These are phyloP conservation scores for Dufourea novaeangliae DNA, from an alignment of 1,140 invertebrate genomes.

Conservation along the genomic window DNA sequence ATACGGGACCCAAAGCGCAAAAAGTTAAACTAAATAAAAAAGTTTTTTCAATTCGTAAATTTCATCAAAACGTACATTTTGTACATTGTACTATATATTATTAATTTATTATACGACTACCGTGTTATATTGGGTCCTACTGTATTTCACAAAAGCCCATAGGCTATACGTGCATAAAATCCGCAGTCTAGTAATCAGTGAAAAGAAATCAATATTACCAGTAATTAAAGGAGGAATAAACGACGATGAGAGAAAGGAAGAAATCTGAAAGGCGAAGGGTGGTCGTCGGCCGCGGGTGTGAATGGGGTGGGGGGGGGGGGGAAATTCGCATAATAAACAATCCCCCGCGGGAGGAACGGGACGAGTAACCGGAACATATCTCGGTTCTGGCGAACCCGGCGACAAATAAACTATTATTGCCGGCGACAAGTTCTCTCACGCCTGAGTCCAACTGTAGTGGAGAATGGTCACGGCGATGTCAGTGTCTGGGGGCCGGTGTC, in stretches of 20 bases:
- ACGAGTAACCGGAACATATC: constrained; percentile 81
- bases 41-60: too few species aligned
- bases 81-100: too few species aligned
- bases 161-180: too few species aligned
- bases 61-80: too few species aligned
- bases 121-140: too few species aligned
- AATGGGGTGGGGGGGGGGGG: constrained; percentile 17
- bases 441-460: constrained; percentile 65
- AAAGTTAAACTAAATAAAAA: too few species aligned
- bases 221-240: background rate
- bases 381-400: constrained; percentile 72
- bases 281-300: background rate
- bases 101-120: too few species aligned
- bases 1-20: too few species aligned
- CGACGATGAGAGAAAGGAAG: background rate
- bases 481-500: constrained; percentile 44
- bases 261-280: constrained; percentile 5
- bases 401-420: constrained; percentile 82
- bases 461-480: constrained; percentile 45
- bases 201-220: background rate
- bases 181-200: background rate
- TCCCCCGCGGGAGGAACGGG: constrained; percentile 73
- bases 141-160: too few species aligned
- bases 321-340: constrained; percentile 81
- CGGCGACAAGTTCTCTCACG: constrained; percentile 81